Evolutionary conservation across 1,140 invertebrate species (phyloP), one percentile per base, ranked within the genome.

Genomic region (Lordiphosa mommai): DNA sequence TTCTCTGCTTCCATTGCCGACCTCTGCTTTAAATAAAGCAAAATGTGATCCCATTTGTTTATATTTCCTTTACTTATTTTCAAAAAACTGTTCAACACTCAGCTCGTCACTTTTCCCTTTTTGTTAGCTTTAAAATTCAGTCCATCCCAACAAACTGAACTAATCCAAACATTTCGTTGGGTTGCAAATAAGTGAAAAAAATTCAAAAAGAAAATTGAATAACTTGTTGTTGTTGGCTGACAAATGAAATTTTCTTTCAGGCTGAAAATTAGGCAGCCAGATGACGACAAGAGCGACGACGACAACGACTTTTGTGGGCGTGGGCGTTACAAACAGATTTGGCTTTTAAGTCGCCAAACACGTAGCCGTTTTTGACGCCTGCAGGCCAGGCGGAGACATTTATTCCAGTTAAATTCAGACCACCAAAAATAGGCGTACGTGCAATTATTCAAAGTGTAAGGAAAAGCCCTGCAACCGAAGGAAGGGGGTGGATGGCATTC

Each of bases 361-460:
- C 63, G 63, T 67, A 66, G 63, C 52, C 63, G 44, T 36, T 23
- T 23, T 23, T 6, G 67, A 17, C 12, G 40, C 17, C 40, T 13
- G 20, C 3, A 43, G 40, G 38, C 38, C 38, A 37, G 34, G 12
- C 34, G 23, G 6, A 27, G 61, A 43, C 52, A 66, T 58, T 66
- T 37, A 65, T 41, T 36, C 44, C 43, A 20, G 52, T 57, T 66
- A 57, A 49, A 50, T 38, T 46, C 56, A 33, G 32, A 47, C 55
- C 38, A 50, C 38, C 46, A 33, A 63, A 55, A 52, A 55, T 40
- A 30, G 33, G 46, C 40, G 49, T 65, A 73, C 73, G 74, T 79
- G 70, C 76, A 80, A 79, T 79, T 79, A 79, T 79, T 79, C 73
- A 79, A 73, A 79, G 73, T 79, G 58, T 70, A 68, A 48, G 66